These are phyloP conservation scores for Hyles lineata DNA, from an alignment of 2,888 invertebrate genomes.

Conservation along the genomic window DNA sequence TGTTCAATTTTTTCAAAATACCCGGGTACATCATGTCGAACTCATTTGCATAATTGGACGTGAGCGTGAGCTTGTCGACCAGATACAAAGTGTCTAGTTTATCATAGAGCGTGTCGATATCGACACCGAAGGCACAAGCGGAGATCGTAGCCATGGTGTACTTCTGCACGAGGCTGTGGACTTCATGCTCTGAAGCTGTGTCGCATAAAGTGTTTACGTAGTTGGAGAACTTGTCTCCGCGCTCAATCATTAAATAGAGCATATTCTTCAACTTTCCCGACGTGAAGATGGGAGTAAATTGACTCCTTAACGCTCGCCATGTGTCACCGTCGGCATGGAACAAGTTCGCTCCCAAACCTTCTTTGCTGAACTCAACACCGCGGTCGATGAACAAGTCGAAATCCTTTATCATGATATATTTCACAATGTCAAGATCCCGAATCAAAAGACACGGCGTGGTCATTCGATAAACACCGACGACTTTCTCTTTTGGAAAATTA, in stretches of 20 bases:
- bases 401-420: slow-evolving; percentile 63
- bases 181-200: slow-evolving; percentile 45
- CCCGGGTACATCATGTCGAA: slow-evolving; percentile 60
- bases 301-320: slow-evolving; percentile 58
- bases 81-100: slow-evolving; percentile 38
- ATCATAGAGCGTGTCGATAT: slow-evolving; percentile 47
- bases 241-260: slow-evolving; percentile 56
- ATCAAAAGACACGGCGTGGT: slow-evolving; percentile 57
- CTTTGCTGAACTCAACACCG: slow-evolving; percentile 55
- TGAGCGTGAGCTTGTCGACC: slow-evolving; percentile 42
- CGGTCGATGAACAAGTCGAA: slow-evolving; percentile 61
- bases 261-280: slow-evolving; percentile 67
- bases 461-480: slow-evolving; percentile 62
- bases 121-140: slow-evolving; percentile 58
- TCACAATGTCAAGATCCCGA: slow-evolving; percentile 62
- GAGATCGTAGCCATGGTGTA: slow-evolving; percentile 56
- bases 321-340: slow-evolving; percentile 60
- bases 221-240: slow-evolving; percentile 51
- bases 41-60: slow-evolving; percentile 41
- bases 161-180: slow-evolving; percentile 49
- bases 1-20: slow-evolving; percentile 51
- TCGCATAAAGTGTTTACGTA: slow-evolving; percentile 41
- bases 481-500: slow-evolving; percentile 57
- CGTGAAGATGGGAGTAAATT: slow-evolving; percentile 63
- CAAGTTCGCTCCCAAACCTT: slow-evolving; percentile 58